Evolutionary conservation across 2,113 vertebrate genomes (phyloP), one percentile per base, ranked within the genome.

Genomic region (Sarotherodon lohbergeri): DNA sequence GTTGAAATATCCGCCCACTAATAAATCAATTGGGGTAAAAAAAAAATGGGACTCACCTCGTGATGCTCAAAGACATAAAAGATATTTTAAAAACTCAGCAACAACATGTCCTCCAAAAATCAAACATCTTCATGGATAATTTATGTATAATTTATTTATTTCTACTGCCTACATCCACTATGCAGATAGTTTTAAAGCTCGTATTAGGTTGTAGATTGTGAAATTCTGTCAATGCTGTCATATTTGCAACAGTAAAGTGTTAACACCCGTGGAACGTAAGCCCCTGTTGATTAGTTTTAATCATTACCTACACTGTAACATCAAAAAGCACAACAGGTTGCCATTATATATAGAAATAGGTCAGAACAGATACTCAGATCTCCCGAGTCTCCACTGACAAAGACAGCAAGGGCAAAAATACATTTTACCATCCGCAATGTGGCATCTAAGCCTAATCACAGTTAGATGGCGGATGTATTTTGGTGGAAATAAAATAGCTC

Each of bases 1-100:
- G 3, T 4, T 4, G n/a, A 43, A 71, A 0, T 24, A 4, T 24
- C 5, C 3, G 0, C 2, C 52, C n/a, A 55, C 11, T 22, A 7
- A 66, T 66, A 39, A 71, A 71, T 71, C n/a, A 24, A 16, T 10
- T 48, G 3, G 5, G 41, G 0, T 76, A 1, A 63, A 16, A 48
- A 48, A 19, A 39, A 43, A 46, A 27, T 1, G 71, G 24, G 9
- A 29, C 43, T 7, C 9, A 5, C 43, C 24, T 76, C 1, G 6
- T 32, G 71, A 11, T 32, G 43, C 43, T 50, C 22, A 76, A 76
- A 48, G 4, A 12, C 24, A 76, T 7, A 48, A 50, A 29, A 50
- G 2, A 12, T 48, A 76, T 76, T 50, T 48, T 29, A 29, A 2
- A 48, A 73, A 46, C 22, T 43, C 41, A 27, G 39, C 68, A 73